These are phyloP conservation scores for Hystrix cristata DNA, from an alignment of 2,113 vertebrate species.

Conservation along the genomic window DNA sequence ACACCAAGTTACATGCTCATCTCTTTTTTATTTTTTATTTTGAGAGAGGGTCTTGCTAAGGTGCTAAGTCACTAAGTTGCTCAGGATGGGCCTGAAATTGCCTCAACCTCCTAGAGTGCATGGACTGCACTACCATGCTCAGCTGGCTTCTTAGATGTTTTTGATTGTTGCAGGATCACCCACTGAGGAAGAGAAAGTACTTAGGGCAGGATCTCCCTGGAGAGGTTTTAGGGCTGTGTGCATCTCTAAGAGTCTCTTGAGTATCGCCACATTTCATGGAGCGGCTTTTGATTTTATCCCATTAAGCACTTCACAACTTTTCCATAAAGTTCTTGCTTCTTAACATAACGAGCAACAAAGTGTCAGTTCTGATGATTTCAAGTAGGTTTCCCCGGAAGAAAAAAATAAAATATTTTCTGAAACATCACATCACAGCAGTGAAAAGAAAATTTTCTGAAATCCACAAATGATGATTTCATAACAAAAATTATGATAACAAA, in stretches of 20 bases:
- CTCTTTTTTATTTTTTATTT: neutral
- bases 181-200: neutral
- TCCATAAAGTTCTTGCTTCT: neutral
- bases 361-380: neutral
- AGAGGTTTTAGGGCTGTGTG: neutral
- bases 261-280: neutral
- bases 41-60: neutral
- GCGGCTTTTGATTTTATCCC: neutral
- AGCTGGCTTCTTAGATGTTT: neutral
- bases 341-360: neutral
- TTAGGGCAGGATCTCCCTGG: neutral
- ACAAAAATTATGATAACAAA: neutral
- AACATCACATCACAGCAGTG: neutral
- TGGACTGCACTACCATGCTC: neutral
- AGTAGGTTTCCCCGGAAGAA: neutral
- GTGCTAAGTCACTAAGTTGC: neutral
- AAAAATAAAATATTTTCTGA: slow-evolving; percentile 3
- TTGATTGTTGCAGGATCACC: neutral
- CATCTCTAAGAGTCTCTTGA: neutral
- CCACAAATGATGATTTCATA: neutral
- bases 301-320: neutral
- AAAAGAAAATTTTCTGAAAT: neutral
- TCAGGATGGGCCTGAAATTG: neutral
- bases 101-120: neutral
- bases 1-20: neutral